Evolutionary conservation across 1,140 invertebrate genomes (phyloP).

Genomic region (Leptestheria dahalacensis): DNA sequence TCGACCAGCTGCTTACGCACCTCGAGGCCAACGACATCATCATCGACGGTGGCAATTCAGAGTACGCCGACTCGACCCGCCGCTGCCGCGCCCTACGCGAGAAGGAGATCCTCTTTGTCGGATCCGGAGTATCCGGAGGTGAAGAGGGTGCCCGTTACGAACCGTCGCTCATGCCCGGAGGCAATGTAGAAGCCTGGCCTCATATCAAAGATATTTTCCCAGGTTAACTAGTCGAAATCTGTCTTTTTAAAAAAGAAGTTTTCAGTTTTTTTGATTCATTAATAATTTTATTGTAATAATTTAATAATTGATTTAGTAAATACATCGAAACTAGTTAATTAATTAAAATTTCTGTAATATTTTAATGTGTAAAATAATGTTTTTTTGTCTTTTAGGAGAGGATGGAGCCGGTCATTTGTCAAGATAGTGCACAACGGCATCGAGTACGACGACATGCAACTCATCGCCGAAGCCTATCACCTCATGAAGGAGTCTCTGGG

Average conservation of each 20-base stretch:
- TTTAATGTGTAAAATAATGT: conserved; percentile 79
- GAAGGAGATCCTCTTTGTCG: conserved; percentile 79
- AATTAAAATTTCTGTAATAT: conserved; percentile 84
- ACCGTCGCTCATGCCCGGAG: conserved; percentile 97
- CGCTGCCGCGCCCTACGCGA: conserved; percentile 57
- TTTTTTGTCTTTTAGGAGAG: conserved; percentile 97
- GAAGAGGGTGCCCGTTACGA: conserved; percentile 96
- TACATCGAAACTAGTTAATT: too few species aligned
- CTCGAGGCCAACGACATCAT: conserved; percentile 88
- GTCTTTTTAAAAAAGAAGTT: background rate
- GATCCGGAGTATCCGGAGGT: conserved; percentile 93
- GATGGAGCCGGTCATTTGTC: conserved; percentile 94
- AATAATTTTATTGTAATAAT: background rate
- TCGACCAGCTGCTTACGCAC: conserved; percentile 71
- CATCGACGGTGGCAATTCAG: conserved; percentile 98
- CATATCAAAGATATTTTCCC: conserved; percentile 90
- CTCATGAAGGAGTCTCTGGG: conserved; percentile 69
- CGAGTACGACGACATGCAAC: conserved; percentile 99
- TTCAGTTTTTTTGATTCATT: background rate
- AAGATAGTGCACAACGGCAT: conserved; percentile 99
- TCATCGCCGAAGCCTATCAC: conserved; percentile 96
- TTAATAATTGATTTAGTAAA: too few species aligned
- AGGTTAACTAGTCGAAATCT: conserved; percentile 35
- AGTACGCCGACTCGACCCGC: conserved; percentile 84
- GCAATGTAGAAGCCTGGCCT: conserved; percentile 80